These are phyloP conservation scores for Heliconius nattereri DNA, from an alignment of 1,140 invertebrate species.

Conservation along the genomic window DNA sequence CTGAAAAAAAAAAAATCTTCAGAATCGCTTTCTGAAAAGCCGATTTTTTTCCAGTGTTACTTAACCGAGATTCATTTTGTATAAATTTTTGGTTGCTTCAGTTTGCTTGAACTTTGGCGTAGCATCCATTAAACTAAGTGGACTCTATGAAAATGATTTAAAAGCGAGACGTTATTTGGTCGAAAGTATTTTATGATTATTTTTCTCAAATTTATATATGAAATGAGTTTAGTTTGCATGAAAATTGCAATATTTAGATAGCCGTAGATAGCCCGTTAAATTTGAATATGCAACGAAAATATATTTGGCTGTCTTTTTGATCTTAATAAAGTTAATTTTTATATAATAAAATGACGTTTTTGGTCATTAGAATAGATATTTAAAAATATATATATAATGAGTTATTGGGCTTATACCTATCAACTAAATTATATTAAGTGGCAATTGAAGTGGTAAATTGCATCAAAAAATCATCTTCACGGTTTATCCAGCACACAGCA, in stretches of 20 bases:
- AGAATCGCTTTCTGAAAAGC: not conserved
- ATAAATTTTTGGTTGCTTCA: conserved; percentile 7
- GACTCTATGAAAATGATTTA: conserved; percentile 10
- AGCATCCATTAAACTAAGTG: conserved; percentile 11
- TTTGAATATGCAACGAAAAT: not conserved
- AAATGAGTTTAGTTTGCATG: not conserved
- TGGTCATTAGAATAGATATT: not conserved
- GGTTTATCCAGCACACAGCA: too few species aligned
- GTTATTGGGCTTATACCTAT: too few species aligned
- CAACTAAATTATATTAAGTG: too few species aligned
- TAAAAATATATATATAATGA: too few species aligned
- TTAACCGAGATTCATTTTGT: conserved; percentile 12
- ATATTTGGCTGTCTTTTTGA: not conserved
- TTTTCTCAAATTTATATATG: not conserved
- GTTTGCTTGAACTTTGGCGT: conserved; percentile 8
- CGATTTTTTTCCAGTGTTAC: not conserved
- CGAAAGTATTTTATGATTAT: not conserved
- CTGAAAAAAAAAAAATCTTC: not conserved
- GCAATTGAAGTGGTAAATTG: too few species aligned
- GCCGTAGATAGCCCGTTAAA: not conserved
- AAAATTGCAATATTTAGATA: not conserved
- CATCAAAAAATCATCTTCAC: too few species aligned
- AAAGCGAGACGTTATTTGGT: conserved; percentile 8
- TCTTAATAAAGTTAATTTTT: too few species aligned
- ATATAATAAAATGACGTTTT: too few species aligned